Percentiles rank a stretch among this genome's conserved stretches.
Conservation (phyloP, 2,797 vertebrate genomes). For the Lepus oiostolus region DNA sequence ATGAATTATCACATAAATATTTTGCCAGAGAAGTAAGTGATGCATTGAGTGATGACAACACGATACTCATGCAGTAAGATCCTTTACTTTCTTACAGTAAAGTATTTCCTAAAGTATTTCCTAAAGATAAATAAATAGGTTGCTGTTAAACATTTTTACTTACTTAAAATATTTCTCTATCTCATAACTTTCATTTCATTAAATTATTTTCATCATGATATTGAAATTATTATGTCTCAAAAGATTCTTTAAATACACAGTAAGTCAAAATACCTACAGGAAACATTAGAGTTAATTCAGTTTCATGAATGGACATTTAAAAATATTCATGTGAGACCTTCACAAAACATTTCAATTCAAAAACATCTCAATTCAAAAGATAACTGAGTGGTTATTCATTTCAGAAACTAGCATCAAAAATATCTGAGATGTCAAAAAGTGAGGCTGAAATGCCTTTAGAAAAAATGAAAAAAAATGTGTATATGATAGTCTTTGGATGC, state of each 20-base stretch:
- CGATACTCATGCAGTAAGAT: neutral
- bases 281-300: slow-evolving; percentile 17
- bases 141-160: neutral
- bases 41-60: neutral
- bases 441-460: slow-evolving; percentile 10
- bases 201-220: neutral
- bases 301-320: slow-evolving; percentile 46
- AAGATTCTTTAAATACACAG: neutral
- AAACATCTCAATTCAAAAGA: slow-evolving; percentile 56
- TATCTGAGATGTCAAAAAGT: slow-evolving; percentile 9
- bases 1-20: neutral
- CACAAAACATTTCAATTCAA: slow-evolving; percentile 54
- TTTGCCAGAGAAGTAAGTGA: neutral
- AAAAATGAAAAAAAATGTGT: neutral
- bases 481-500: neutral
- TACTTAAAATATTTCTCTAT: neutral
- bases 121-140: slow-evolving; percentile 20
- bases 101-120: too few relatives aligned
- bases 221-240: neutral
- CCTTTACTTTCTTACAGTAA: neutral
- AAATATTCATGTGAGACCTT: slow-evolving; percentile 32
- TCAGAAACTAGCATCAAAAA: slow-evolving; percentile 53
- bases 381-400: slow-evolving; percentile 44
- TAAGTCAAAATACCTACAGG: slow-evolving; percentile 35
- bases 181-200: neutral